A percentile compares a stretch with the other conserved stretches of the same genome.
phyloP scores from a whole-genome alignment of 2,797 vertebrate genomes.

The Borostomias antarcticus region DNA sequence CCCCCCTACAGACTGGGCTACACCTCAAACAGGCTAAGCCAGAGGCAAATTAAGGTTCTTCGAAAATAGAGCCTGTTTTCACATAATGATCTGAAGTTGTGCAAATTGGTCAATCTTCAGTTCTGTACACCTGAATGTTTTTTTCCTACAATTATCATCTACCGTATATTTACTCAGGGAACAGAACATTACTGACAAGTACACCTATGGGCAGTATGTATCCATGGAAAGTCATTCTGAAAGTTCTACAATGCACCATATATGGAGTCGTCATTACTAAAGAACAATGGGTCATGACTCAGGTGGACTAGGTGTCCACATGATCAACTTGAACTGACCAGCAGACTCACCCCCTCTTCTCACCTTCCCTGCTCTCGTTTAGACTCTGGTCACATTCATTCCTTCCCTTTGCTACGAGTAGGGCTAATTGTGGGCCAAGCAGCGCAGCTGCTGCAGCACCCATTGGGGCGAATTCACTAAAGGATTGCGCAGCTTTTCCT shows the following conservation, averaged over 20 bases:
- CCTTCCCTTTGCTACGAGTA: not conserved
- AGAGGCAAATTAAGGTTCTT: slow-evolving; percentile 14
- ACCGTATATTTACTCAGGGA: slow-evolving; percentile 1
- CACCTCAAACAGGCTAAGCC: slow-evolving; percentile 6
- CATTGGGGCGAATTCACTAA: too few species aligned
- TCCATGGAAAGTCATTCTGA: not conserved
- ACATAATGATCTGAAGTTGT: slow-evolving; percentile 27
- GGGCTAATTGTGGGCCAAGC: too few species aligned
- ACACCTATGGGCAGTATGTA: too few species aligned
- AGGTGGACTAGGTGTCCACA: too few species aligned
- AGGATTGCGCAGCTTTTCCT: too few species aligned
- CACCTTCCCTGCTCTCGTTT: not conserved
- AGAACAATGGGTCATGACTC: too few species aligned
- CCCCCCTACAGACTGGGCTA: slow-evolving; percentile 17
- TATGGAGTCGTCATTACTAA: too few species aligned
- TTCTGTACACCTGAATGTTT: slow-evolving; percentile 12
- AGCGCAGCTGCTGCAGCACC: too few species aligned
- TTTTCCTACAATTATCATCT: slow-evolving; percentile 27
- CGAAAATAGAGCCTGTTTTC: slow-evolving; percentile 31
- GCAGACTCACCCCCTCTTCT: not conserved
- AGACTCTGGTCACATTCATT: not conserved
- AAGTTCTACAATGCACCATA: too few species aligned
- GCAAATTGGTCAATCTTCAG: slow-evolving; percentile 29
- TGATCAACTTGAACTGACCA: not conserved
- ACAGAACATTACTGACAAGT: not conserved